phyloP scores from a whole-genome alignment of 2,888 invertebrate genomes.

The Nezara viridula region DNA sequence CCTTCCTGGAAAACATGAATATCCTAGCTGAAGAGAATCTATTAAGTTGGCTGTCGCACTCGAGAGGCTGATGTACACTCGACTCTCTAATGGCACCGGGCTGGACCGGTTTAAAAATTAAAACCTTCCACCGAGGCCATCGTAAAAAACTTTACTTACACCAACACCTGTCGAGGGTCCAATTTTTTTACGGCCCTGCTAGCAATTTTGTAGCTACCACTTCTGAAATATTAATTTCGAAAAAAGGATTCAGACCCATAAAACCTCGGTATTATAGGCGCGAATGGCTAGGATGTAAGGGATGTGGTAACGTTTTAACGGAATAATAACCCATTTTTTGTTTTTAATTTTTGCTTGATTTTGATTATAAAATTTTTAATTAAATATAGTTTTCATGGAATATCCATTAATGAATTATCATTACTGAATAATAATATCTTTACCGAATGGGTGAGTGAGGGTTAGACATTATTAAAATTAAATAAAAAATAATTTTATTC shows the following conservation, averaged over 20 bases:
- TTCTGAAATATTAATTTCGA: neutral
- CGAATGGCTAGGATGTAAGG: neutral
- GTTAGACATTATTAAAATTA: no score
- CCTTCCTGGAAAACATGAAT: neutral
- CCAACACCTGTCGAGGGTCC: slow-evolving; percentile 17
- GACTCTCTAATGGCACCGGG: neutral
- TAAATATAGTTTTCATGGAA: no score
- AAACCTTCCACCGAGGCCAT: neutral
- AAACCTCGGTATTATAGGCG: neutral
- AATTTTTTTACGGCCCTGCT: neutral
- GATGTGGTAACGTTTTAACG: neutral
- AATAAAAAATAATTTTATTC: no score
- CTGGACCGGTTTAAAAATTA: neutral
- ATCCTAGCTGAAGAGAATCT: neutral
- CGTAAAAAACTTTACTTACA: slow-evolving; percentile 42
- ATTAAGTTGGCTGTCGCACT: neutral
- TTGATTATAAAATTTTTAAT: no score
- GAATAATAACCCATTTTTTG: no score
- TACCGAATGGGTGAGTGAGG: no score
- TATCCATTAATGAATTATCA: no score
- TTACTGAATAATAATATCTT: no score
- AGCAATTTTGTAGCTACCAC: neutral
- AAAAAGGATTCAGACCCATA: slow-evolving; percentile 5
- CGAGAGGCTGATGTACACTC: neutral
- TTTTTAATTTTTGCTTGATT: no score